Percentiles rank a stretch among this genome's conserved stretches.
phyloP scores from a whole-genome alignment of 1,140 invertebrate species.

The Ips typographus region DNA sequence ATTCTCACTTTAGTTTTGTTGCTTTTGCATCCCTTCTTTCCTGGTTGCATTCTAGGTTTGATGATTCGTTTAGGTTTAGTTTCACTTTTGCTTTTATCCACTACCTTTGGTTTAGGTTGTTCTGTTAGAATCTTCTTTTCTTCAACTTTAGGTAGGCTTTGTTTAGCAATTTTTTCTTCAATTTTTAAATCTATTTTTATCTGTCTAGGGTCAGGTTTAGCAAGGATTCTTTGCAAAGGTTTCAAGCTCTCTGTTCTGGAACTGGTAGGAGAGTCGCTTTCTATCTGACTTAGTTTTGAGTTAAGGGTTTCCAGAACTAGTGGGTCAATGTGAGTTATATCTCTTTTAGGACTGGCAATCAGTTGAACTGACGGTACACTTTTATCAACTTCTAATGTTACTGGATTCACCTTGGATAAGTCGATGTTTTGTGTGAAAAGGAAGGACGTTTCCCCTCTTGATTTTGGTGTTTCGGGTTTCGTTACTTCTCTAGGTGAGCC shows the following conservation, averaged over 20 bases:
- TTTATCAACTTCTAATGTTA: conserved; percentile 68
- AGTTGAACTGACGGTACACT: conserved; percentile 60
- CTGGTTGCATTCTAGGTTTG: conserved; percentile 58
- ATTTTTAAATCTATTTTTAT: conserved; percentile 43
- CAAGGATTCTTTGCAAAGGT: conserved; percentile 56
- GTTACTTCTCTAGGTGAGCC: conserved; percentile 13
- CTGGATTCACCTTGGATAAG: conserved; percentile 67
- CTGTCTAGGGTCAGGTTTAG: conserved; percentile 48
- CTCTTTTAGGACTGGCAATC: conserved; percentile 64
- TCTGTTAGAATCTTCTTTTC: conserved; percentile 38
- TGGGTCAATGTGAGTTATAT: conserved; percentile 68
- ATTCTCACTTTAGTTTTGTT: conserved; percentile 67
- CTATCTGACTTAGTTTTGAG: conserved; percentile 71
- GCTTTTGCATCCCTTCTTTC: conserved; percentile 56
- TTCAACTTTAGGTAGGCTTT: conserved; percentile 34
- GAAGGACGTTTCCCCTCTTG: conserved; percentile 52
- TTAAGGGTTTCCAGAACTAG: conserved; percentile 65
- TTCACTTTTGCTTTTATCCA: conserved; percentile 54
- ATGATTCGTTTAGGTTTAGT: conserved; percentile 57
- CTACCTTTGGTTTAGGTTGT: conserved; percentile 45
- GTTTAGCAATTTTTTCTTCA: conserved; percentile 32
- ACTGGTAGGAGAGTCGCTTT: conserved; percentile 69
- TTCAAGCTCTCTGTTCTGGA: conserved; percentile 67
- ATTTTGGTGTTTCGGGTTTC: conserved; percentile 48
- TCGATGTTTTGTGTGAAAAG: conserved; percentile 72